Evolutionary conservation across 2,113 vertebrate genomes (phyloP).

Genomic region (Saccopteryx bilineata): DNA sequence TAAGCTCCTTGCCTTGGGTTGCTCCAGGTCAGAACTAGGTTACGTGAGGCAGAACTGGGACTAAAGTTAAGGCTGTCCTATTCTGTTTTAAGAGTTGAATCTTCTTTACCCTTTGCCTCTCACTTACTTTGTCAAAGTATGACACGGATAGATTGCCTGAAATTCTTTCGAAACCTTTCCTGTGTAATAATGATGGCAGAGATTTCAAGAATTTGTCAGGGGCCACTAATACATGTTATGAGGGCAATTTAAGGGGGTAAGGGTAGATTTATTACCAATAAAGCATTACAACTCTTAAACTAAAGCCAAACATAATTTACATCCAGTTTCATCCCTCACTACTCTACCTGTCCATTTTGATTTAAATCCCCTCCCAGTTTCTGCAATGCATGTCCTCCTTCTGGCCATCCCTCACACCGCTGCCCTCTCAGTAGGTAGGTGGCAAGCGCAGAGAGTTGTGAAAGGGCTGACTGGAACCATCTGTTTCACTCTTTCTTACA

Average conservation of each 20-base stretch:
- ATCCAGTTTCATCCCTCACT: conserved; percentile 61
- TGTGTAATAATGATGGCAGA: conserved; percentile 71
- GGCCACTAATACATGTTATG: conserved; percentile 69
- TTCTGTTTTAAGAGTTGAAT: neutral
- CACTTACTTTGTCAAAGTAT: conserved; percentile 62
- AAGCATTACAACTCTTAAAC: conserved; percentile 60
- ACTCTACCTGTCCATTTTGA: conserved; percentile 70
- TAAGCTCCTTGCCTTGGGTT: neutral
- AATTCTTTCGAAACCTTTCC: conserved; percentile 78
- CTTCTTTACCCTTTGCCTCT: conserved; percentile 48
- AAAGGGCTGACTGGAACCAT: conserved; percentile 84
- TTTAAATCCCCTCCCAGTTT: conserved; percentile 53
- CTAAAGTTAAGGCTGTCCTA: neutral
- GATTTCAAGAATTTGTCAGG: conserved; percentile 77
- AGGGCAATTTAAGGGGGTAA: conserved; percentile 62
- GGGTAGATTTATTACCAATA: conserved; percentile 74
- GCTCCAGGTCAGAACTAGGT: neutral
- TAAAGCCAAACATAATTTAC: conserved; percentile 77
- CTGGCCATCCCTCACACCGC: neutral
- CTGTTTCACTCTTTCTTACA: conserved; percentile 82
- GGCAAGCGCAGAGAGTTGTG: conserved; percentile 74
- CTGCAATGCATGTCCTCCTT: neutral
- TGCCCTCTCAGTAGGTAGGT: conserved; percentile 31
- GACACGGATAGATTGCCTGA: conserved; percentile 76
- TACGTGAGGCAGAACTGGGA: neutral